Evolutionary conservation across 2,113 vertebrate species (phyloP).

Genomic region (Clarias magur): DNA sequence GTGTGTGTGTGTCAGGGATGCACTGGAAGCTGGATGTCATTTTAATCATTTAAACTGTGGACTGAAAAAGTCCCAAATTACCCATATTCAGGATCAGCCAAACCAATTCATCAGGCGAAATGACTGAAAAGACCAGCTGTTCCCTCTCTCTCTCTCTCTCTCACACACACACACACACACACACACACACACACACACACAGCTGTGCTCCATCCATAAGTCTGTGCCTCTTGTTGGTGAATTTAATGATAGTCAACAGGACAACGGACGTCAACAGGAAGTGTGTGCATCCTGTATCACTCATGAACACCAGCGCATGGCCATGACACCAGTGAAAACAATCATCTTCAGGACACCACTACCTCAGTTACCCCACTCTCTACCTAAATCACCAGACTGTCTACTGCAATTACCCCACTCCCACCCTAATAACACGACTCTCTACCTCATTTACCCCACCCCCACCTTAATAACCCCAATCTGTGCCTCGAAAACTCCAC

Average conservation of each 20-base stretch:
- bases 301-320: background rate
- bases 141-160: background rate
- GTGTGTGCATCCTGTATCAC: background rate
- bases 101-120: background rate
- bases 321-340: background rate
- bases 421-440: background rate
- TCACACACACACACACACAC: conserved; percentile 15
- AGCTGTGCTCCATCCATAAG: conserved; percentile 7
- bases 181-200: conserved; percentile 17
- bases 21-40: background rate
- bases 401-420: background rate
- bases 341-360: background rate
- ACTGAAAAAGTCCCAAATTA: conserved; percentile 15
- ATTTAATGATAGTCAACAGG: conserved; percentile 16
- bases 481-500: background rate
- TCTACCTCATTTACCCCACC: background rate
- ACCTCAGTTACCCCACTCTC: background rate
- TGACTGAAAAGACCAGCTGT: background rate
- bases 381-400: background rate
- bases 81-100: background rate
- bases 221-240: background rate
- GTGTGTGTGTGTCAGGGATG: background rate
- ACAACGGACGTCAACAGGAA: background rate
- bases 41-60: background rate
- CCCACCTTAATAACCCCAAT: background rate